Percentiles rank a stretch among this genome's conserved stretches.
phyloP scores from a whole-genome alignment of 2,888 invertebrate genomes.

The Caenorhabditis drosophilae region DNA sequence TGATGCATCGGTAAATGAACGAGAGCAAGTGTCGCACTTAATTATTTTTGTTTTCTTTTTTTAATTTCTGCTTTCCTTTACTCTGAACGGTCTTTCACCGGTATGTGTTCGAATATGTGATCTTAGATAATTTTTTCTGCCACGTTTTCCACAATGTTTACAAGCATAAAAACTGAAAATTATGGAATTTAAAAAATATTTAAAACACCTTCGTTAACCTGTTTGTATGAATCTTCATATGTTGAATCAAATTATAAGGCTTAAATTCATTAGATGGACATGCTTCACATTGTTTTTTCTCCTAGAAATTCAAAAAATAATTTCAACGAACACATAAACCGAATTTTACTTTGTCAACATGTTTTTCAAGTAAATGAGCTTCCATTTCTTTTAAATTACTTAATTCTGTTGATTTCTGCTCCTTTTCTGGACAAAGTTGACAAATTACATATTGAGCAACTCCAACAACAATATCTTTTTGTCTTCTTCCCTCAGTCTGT shows the following conservation, averaged over 20 bases:
- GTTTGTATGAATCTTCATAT: slow-evolving; percentile 51
- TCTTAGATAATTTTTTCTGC: slow-evolving; percentile 52
- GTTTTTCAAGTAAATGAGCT: slow-evolving; percentile 45
- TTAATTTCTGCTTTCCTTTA: slow-evolving; percentile 11
- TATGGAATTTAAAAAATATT: background rate
- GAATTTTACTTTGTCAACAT: no score
- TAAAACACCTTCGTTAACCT: slow-evolving; percentile 14
- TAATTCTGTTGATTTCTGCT: slow-evolving; percentile 35
- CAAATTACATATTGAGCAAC: slow-evolving; percentile 55
- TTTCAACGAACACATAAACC: no score
- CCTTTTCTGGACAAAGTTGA: slow-evolving; percentile 56
- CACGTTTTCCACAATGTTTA: slow-evolving; percentile 58
- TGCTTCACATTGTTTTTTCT: slow-evolving; percentile 44
- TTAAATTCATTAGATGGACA: slow-evolving; percentile 45
- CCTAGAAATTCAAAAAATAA: no score
- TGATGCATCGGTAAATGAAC: slow-evolving; percentile 58
- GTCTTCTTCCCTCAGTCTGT: background rate
- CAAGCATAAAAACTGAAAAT: slow-evolving; percentile 54
- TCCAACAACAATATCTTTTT: slow-evolving; percentile 44
- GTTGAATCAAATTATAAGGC: slow-evolving; percentile 42
- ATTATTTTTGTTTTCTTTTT: background rate
- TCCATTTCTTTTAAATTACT: slow-evolving; percentile 45
- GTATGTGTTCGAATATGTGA: slow-evolving; percentile 58
- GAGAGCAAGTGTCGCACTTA: slow-evolving; percentile 55
- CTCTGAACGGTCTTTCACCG: slow-evolving; percentile 53